Evolutionary conservation across 92 coral and sea anemone genomes (phyloP).

Genomic region (Porites evermanni): DNA sequence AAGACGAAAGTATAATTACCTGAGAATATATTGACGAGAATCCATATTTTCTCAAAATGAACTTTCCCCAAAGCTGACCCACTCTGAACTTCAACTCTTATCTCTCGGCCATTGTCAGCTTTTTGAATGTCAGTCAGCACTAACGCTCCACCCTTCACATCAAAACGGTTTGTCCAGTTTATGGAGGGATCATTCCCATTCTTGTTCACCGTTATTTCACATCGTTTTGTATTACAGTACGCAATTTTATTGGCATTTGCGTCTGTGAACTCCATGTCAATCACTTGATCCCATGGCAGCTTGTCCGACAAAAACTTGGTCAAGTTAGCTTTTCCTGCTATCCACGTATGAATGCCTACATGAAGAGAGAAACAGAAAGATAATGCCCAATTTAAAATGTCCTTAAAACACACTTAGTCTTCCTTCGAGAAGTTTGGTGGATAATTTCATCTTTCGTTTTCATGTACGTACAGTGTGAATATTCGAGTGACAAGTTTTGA

Average conservation of each 20-base stretch:
- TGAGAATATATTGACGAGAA: neutral
- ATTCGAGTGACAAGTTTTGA: too few species aligned
- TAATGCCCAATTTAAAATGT: too few species aligned
- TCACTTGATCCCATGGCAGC: neutral
- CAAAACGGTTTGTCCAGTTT: neutral
- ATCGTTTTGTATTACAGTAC: neutral
- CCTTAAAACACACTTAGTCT: too few species aligned
- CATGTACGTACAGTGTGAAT: too few species aligned
- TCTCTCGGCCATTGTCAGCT: neutral
- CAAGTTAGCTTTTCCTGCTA: neutral
- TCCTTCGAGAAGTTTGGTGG: too few species aligned
- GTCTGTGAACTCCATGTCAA: neutral
- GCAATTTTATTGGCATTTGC: neutral
- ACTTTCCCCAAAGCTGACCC: neutral
- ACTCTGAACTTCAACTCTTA: neutral
- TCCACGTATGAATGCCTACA: conserved; percentile 1
- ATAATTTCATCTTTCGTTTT: too few species aligned
- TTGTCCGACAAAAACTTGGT: neutral
- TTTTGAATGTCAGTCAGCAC: neutral
- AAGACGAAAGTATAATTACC: neutral
- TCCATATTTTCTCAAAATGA: neutral
- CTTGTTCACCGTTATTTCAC: neutral
- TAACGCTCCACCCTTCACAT: neutral
- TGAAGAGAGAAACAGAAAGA: neutral
- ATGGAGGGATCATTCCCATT: neutral